Evolutionary conservation across 2,888 invertebrate species (phyloP).

Genomic region (Embidobia sp.): DNA sequence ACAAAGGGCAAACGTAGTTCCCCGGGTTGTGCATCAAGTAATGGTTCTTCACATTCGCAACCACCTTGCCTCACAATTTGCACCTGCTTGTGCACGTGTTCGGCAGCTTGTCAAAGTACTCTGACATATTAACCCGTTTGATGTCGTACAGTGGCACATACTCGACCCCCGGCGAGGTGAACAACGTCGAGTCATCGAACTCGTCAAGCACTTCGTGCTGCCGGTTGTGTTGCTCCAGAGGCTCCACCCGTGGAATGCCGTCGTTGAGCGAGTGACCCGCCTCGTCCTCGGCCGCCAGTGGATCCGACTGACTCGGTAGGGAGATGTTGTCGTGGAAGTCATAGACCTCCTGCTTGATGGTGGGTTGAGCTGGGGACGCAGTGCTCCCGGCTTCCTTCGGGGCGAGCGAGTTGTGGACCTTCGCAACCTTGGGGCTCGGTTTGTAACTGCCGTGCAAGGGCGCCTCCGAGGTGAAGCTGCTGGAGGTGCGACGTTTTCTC

Average conservation of each 20-base stretch:
- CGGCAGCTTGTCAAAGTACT: slow-evolving; percentile 74
- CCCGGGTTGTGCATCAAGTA: slow-evolving; percentile 76
- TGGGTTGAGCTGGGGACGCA: no score
- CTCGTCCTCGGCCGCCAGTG: slow-evolving; percentile 77
- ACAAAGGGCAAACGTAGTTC: slow-evolving; percentile 77
- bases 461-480: no score
- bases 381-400: no score
- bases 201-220: slow-evolving; percentile 81
- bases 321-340: no score
- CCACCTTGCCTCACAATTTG: slow-evolving; percentile 78
- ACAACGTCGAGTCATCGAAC: slow-evolving; percentile 79
- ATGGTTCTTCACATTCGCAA: slow-evolving; percentile 77
- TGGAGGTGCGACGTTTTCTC: slow-evolving; percentile 86
- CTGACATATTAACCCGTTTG: slow-evolving; percentile 72
- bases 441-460: no score
- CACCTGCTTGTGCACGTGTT: slow-evolving; percentile 73
- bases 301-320: slow-evolving; percentile 79
- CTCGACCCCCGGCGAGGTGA: slow-evolving; percentile 73
- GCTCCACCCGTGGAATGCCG: slow-evolving; percentile 77
- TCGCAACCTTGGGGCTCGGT: no score
- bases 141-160: slow-evolving; percentile 71
- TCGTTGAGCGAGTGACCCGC: slow-evolving; percentile 78
- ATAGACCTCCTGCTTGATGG: no score
- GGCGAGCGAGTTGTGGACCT: no score
- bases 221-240: slow-evolving; percentile 79